Conservation (phyloP, 2,113 vertebrate species). For the Eurystomus gularis region DNA sequence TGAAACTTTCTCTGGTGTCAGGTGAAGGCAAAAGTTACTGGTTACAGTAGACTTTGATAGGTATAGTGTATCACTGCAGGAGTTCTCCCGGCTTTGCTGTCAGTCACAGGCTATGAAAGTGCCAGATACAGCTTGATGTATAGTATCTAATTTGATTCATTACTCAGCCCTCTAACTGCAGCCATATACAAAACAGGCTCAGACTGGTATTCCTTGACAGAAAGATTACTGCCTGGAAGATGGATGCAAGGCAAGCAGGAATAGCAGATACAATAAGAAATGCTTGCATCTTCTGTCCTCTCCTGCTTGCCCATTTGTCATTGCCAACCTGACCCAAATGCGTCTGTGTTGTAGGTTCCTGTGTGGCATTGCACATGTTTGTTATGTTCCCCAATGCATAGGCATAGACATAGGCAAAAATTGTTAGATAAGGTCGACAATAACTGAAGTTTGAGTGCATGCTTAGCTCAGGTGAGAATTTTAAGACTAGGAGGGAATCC, state of each 20-base stretch:
- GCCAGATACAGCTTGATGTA: background rate
- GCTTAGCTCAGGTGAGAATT: background rate
- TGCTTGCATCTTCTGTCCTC: background rate
- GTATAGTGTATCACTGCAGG: background rate
- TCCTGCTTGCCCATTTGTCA: background rate
- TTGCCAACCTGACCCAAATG: background rate
- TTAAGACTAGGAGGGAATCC: background rate
- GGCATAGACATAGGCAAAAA: background rate
- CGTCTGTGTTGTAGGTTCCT: background rate
- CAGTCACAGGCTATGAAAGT: background rate
- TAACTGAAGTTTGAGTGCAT: background rate
- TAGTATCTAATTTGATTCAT: background rate
- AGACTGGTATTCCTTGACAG: background rate
- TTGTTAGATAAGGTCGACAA: background rate
- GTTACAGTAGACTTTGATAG: background rate
- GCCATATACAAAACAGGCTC: background rate
- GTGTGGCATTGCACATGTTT: background rate
- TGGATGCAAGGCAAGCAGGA: background rate
- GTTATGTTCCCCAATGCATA: background rate
- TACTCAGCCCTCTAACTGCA: background rate
- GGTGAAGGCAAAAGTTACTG: background rate
- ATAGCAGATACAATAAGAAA: background rate
- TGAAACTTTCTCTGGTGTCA: background rate
- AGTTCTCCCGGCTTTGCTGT: background rate
- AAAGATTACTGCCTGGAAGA: background rate